These are phyloP conservation scores for Prochilodus magdalenae DNA, from an alignment of 2,113 vertebrate genomes.

Conservation along the genomic window DNA sequence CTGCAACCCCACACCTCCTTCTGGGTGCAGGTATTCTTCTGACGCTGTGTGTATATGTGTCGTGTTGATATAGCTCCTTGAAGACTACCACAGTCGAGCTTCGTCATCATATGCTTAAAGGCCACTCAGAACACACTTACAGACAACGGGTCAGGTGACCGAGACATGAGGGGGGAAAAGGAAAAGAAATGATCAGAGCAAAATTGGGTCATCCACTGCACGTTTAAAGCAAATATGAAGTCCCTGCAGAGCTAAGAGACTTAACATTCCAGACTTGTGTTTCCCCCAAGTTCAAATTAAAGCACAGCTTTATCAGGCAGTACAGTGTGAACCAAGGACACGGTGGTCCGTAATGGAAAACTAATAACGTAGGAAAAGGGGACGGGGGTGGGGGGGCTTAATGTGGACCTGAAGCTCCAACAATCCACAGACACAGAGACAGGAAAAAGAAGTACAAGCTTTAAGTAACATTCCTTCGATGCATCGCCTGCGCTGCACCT, in stretches of 20 bases:
- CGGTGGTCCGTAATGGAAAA: neutral
- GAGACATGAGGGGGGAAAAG: neutral
- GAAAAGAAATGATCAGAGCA: neutral
- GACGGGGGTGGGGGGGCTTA: neutral
- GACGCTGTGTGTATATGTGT: no score
- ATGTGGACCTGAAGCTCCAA: neutral
- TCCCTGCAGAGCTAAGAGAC: neutral
- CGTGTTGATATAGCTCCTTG: no score
- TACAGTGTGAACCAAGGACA: neutral
- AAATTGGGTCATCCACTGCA: neutral
- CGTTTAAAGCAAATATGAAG: conserved; percentile 6
- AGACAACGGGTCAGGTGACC: neutral
- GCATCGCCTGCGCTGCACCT: no score
- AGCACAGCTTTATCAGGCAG: neutral
- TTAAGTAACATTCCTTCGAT: no score
- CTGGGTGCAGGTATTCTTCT: no score
- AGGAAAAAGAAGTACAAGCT: no score
- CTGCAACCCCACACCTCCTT: no score
- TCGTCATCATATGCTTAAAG: neutral
- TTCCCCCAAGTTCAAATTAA: neutral
- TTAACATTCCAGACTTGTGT: conserved; percentile 25
- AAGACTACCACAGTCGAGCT: no score
- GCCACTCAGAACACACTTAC: neutral
- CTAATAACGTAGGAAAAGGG: neutral
- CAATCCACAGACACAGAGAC: no score